These are phyloP conservation scores for Calyptommatus sinebrachiatus DNA, from an alignment of 2,113 vertebrate genomes.

Conservation along the genomic window DNA sequence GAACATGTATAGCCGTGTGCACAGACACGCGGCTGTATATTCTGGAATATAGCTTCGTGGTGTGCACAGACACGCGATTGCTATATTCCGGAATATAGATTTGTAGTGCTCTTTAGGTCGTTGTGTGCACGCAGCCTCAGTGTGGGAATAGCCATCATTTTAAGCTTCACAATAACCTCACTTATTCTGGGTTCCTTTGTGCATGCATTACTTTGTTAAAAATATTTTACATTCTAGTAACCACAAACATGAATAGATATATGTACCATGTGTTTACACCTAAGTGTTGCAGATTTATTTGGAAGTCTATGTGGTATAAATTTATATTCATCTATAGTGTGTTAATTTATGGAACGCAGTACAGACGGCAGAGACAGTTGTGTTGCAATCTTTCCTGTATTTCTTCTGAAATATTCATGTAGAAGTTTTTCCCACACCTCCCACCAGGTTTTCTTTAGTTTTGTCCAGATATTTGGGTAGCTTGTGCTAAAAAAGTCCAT, in stretches of 20 bases:
- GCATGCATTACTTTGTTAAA: constrained; percentile 41
- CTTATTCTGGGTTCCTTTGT: not conserved
- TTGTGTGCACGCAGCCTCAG: too few relatives aligned
- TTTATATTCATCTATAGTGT: constrained; percentile 82
- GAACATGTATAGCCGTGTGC: too few relatives aligned
- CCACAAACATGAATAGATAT: constrained; percentile 72
- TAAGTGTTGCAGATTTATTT: constrained; percentile 79
- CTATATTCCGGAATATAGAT: too few relatives aligned
- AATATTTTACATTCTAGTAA: constrained; percentile 66
- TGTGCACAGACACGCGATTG: too few relatives aligned
- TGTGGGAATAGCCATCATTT: not conserved
- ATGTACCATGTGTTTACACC: constrained; percentile 78
- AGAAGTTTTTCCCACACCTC: constrained; percentile 51
- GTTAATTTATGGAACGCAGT: constrained; percentile 81
- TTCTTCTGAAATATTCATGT: constrained; percentile 80
- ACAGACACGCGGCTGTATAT: too few relatives aligned
- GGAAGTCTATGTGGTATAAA: constrained; percentile 79
- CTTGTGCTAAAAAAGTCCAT: constrained; percentile 61
- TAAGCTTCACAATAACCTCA: not conserved
- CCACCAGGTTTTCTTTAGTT: constrained; percentile 69
- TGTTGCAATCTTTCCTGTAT: constrained; percentile 74
- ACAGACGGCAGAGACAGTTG: constrained; percentile 78
- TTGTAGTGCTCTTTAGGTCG: too few relatives aligned
- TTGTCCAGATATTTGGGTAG: constrained; percentile 75
- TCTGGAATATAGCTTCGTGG: too few relatives aligned